A percentile compares a stretch with the other conserved stretches of the same genome.
These are phyloP conservation scores for Oedothorax gibbosus DNA, from an alignment of 1,140 invertebrate genomes.

Conservation along the genomic window DNA sequence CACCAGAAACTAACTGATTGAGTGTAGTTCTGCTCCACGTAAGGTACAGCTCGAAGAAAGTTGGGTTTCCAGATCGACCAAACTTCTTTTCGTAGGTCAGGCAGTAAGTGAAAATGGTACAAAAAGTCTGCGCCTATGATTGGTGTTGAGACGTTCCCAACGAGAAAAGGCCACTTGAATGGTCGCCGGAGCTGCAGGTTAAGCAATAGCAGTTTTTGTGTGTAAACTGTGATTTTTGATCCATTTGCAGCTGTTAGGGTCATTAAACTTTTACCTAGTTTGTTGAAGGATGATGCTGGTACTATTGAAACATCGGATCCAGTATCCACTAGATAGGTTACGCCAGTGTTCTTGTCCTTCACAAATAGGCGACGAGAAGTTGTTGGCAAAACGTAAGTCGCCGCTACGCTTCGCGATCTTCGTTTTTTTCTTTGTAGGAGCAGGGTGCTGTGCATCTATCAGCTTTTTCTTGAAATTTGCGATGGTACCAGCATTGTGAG, in stretches of 20 bases:
- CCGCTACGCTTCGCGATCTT: not conserved
- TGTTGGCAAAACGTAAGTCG: not conserved
- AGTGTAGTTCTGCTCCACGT: not conserved
- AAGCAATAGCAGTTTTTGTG: not conserved
- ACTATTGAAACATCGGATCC: conserved; percentile 39
- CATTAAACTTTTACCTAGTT: not conserved
- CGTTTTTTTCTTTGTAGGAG: not conserved
- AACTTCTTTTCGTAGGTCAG: conserved; percentile 9
- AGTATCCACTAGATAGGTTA: conserved; percentile 50
- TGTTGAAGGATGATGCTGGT: not conserved
- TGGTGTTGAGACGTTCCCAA: not conserved
- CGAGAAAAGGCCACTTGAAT: conserved; percentile 29
- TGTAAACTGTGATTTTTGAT: conserved; percentile 32
- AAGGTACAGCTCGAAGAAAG: conserved; percentile 13
- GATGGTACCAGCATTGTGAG: conserved; percentile 45
- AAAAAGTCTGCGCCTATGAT: conserved; percentile 60
- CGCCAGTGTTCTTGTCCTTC: conserved; percentile 6
- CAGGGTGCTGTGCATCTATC: conserved; percentile 31
- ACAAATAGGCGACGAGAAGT: conserved; percentile 51
- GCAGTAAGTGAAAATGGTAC: conserved; percentile 35
- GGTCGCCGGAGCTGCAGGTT: conserved; percentile 19
- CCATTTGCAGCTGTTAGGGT: conserved; percentile 42
- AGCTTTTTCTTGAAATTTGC: conserved; percentile 38
- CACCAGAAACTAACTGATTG: conserved; percentile 10
- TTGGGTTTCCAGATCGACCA: conserved; percentile 24